These are phyloP conservation scores for Brachypterus glaber DNA, from an alignment of 2,888 invertebrate genomes.

Conservation along the genomic window DNA sequence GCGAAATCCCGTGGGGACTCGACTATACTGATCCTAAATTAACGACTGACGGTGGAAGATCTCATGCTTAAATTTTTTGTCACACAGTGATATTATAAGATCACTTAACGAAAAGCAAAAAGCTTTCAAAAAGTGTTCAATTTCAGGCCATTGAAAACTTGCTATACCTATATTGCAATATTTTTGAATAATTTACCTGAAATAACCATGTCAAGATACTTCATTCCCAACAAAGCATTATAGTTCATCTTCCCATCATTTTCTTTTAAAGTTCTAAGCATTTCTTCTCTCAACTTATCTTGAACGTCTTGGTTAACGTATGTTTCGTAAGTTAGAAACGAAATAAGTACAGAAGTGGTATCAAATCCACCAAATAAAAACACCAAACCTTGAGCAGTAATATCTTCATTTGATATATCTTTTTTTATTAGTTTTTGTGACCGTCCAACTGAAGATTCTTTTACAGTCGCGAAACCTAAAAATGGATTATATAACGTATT, in stretches of 20 bases:
- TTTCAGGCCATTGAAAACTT: no score
- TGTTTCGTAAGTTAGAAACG: conserved; percentile 47
- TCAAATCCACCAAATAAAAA: conserved; percentile 45
- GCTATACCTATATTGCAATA: no score
- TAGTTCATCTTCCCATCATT: conserved; percentile 25
- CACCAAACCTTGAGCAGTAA: conserved; percentile 46
- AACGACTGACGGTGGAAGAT: no score
- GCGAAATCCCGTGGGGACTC: no score
- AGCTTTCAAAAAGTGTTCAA: no score
- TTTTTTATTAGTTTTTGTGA: background rate
- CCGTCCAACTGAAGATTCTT: background rate
- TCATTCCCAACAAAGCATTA: conserved; percentile 25
- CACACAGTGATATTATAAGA: no score
- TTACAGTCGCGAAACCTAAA: background rate
- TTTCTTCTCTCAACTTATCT: conserved; percentile 44
- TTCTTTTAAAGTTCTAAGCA: conserved; percentile 37
- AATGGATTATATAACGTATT: no score
- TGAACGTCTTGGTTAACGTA: conserved; percentile 50
- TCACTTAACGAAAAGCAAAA: no score
- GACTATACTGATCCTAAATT: no score
- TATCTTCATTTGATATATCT: conserved; percentile 40
- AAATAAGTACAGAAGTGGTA: conserved; percentile 39
- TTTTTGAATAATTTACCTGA: no score
- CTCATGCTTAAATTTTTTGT: no score
- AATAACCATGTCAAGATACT: conserved; percentile 29